phyloP scores from a whole-genome alignment of 2,797 vertebrate species.

The Hypotaenidia philippensis region DNA sequence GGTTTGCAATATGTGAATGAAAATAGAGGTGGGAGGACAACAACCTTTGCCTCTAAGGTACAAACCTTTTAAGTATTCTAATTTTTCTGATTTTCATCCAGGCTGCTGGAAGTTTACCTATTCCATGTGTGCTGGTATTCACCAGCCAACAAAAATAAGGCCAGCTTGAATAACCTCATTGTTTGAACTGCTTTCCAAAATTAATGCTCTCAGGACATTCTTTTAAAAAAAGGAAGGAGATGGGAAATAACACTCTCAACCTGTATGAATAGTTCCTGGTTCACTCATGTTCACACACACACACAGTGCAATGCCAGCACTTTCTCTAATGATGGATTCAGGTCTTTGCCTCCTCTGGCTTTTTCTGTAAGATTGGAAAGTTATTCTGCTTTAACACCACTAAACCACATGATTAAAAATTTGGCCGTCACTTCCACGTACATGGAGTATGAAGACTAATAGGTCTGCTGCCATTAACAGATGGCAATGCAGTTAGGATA shows the following conservation, averaged over 20 bases:
- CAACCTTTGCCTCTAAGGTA: constrained; percentile 7
- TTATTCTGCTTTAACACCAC: neutral
- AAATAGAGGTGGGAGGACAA: neutral
- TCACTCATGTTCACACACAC: neutral
- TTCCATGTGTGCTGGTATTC: neutral
- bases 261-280: neutral
- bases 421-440: neutral
- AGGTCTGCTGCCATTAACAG: neutral
- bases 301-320: neutral
- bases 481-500: neutral
- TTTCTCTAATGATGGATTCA: neutral
- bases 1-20: neutral
- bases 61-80: constrained; percentile 13
- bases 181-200: constrained; percentile 32
- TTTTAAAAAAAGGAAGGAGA: constrained; percentile 4
- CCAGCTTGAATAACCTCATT: constrained; percentile 29
- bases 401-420: neutral
- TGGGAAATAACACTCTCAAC: constrained; percentile 41
- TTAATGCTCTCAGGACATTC: neutral
- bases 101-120: constrained; percentile 6
- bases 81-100: constrained; percentile 45
- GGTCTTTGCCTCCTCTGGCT: neutral
- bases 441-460: neutral
- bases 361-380: neutral
- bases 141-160: constrained; percentile 32